Base-by-base conservation (phyloP, 2,113 vertebrate genomes). In the Philantomba maxwellii region DNA sequence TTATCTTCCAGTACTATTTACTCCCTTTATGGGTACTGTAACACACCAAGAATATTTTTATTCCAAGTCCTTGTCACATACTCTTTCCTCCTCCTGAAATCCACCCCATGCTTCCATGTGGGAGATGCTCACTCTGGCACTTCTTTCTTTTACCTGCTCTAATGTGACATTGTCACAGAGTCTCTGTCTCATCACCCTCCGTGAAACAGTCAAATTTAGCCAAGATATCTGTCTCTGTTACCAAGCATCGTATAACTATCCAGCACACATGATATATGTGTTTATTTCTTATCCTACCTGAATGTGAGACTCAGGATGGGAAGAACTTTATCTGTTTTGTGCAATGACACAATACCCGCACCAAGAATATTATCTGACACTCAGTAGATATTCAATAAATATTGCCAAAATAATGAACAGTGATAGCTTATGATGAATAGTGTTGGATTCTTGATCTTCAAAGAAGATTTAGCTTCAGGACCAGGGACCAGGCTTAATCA, bases 41-140 rank as follows among this genome's bases (percentile, higher is more conserved):
- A 39, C 11, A 51, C 43, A 45, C 3, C 26, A 62, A 58, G 2
- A 11, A 33, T 7, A 1, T 87, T 81, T 15, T 12, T 25, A 43
- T 75, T 75, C 45, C 23, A 53, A 47, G 25, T 12, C 10, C 62
- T 92, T 55, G 25, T 15, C 19, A 33, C 2, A 51, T 28, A 7
- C 1, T 8, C 9, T 66, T 89, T 45, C 23, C 15, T 23, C 15
- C 43, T 12, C 1, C 33, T 23, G 30, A 87, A 19, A 36, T 3
- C 7, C 5, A 58, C 26, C 11, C 51, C 1, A 0, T 33, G 0
- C 26, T 12, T 51, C 51, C 10, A 3, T 23, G 81, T 17, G 81
- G 23, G 21, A 91, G 43, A 8, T 60, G 17, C 13, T 60, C 23
- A 25, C 4, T 7, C 3, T 10, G 13, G 3, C 3, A 53, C 5